Percentiles rank a stretch among this genome's conserved stretches.
These are phyloP conservation scores for Poecile montanus DNA, from an alignment of 2,797 vertebrate genomes.

Conservation along the genomic window DNA sequence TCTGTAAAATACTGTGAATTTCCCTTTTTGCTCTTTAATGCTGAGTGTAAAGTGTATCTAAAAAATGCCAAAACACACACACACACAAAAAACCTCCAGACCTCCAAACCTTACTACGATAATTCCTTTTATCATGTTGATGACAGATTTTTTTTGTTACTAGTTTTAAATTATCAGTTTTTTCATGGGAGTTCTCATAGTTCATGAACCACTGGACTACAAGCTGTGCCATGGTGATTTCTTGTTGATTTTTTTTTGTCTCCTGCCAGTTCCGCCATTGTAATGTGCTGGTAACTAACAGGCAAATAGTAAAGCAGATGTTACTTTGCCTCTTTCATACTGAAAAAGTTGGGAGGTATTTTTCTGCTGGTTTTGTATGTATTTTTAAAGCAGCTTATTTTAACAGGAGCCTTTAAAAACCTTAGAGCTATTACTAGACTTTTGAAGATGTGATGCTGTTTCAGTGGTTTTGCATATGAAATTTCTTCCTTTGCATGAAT, in stretches of 20 bases:
- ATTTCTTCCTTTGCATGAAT: neutral
- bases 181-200: neutral
- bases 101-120: neutral
- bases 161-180: neutral
- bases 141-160: neutral
- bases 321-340: neutral
- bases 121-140: neutral
- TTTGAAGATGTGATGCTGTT: neutral
- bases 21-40: neutral
- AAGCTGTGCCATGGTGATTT: neutral
- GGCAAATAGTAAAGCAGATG: neutral
- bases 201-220: neutral
- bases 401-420: neutral
- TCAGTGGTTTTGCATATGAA: neutral
- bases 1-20: neutral
- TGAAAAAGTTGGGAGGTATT: neutral
- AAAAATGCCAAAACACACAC: neutral
- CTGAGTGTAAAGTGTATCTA: neutral
- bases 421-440: neutral
- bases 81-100: rapidly evolving
- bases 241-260: neutral
- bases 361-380: neutral
- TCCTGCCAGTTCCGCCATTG: neutral
- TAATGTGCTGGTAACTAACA: neutral
- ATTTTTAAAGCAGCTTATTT: neutral